phyloP scores from a whole-genome alignment of 2,113 vertebrate species.

The Corynorhinus townsendii region DNA sequence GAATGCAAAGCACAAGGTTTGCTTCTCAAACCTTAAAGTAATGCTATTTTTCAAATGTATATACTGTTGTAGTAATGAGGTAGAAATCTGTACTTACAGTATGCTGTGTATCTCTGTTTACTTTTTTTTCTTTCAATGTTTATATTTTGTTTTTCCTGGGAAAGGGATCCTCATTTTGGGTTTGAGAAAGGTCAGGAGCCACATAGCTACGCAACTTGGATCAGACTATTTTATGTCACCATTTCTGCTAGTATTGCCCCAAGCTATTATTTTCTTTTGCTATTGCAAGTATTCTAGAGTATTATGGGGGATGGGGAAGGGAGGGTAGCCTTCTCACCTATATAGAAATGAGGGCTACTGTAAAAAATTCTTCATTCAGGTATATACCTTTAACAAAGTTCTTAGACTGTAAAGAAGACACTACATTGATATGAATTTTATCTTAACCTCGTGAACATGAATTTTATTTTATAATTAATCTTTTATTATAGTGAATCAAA shows the following conservation, averaged over 20 bases:
- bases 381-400: slow-evolving; percentile 11
- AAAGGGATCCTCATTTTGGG: background rate
- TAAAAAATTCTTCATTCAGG: background rate
- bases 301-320: background rate
- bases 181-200: background rate
- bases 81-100: background rate
- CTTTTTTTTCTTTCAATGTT: slow-evolving; percentile 20
- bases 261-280: slow-evolving; percentile 23
- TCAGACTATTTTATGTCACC: background rate
- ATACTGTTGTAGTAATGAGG: background rate
- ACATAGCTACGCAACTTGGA: background rate
- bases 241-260: background rate
- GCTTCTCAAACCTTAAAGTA: background rate
- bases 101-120: background rate
- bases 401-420: background rate
- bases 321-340: background rate
- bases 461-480: slow-evolving; percentile 3
- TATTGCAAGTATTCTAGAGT: background rate
- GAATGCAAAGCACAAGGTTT: background rate
- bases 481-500: background rate
- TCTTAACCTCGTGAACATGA: background rate
- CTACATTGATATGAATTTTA: background rate
- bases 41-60: background rate
- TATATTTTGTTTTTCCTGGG: background rate
- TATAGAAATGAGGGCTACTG: background rate